Evolutionary conservation across 2,888 invertebrate species (phyloP), one percentile per base, ranked within the genome.

Genomic region (Saturnia pavonia): DNA sequence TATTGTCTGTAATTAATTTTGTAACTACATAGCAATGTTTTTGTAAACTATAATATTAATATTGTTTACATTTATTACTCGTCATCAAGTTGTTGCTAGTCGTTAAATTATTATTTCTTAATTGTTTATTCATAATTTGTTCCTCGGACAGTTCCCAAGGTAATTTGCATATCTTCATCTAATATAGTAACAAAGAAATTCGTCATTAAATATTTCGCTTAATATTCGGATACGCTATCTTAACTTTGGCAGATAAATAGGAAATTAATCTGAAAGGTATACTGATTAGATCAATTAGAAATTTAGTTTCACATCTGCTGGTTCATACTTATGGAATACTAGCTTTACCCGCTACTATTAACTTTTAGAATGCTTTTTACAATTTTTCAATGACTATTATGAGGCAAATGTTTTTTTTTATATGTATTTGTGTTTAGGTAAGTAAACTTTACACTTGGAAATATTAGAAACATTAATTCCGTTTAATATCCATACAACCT

Each of bases 391-490:
- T 51, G 19, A 54, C 54, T 54, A 54, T 54, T 54, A 54, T 54
- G 54, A 54, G 22, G 22, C 11, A 45, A 14, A 45, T 12, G 45
- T 12, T n/a, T 19, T 51, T 19, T 16, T 51, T n/a, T 0, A 11
- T 9, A 54, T n/a, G n/a, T n/a, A 19, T n/a, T 22, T 54, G 3
- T 22, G n/a, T 9, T 54, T 22, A 54, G 22, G 34, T 34, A 34
- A 34, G 6, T 34, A 54, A 7, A 9, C 11, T 54, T 22, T 54
- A 54, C n/a, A 22, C n/a, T 54, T 22, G 48, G 1, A 54, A 89
- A 91, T 90, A 87, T 89, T 86, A 85, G 85, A 88, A 91, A 86
- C 90, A 91, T 92, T 92, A 90, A 92, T 92, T 91, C 88, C 82
- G 83, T 85, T 90, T 91, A 91, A 92, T 91, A 91, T 91, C 87